A percentile compares a stretch with the other conserved stretches of the same genome.
phyloP scores from a whole-genome alignment of 2,113 vertebrate species.

The Rhadina sibilatrix region DNA sequence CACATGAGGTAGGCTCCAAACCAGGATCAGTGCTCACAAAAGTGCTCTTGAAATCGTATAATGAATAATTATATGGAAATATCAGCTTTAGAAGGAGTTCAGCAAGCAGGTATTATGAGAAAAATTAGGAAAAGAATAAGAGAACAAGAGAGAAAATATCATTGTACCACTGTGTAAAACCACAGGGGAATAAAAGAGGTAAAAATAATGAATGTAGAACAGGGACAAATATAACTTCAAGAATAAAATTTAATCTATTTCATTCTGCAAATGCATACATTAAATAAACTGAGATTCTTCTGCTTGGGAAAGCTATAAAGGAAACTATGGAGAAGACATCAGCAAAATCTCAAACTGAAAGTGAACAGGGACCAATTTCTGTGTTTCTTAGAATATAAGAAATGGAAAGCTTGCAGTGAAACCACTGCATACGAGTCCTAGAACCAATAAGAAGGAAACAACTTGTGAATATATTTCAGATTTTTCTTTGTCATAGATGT shows the following conservation, averaged over 20 bases:
- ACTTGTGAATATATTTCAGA: not conserved
- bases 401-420: not conserved
- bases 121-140: not conserved
- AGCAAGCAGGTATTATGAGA: not conserved
- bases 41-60: not conserved
- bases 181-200: not conserved
- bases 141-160: not conserved
- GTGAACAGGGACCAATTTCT: not conserved
- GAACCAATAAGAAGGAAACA: not conserved
- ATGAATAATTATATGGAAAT: not conserved
- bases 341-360: not conserved
- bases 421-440: not conserved
- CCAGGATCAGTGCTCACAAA: not conserved
- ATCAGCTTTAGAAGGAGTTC: not conserved
- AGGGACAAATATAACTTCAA: not conserved
- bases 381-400: not conserved
- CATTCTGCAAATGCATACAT: not conserved
- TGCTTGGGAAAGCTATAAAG: not conserved
- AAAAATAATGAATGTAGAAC: not conserved
- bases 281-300: not conserved
- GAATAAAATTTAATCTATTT: not conserved
- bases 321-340: not conserved
- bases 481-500: not conserved
- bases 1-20: not conserved
- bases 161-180: not conserved